Percentiles rank a stretch among this genome's conserved stretches.
phyloP scores from a whole-genome alignment of 2,113 vertebrate genomes.

The Pteruthius melanotis region DNA sequence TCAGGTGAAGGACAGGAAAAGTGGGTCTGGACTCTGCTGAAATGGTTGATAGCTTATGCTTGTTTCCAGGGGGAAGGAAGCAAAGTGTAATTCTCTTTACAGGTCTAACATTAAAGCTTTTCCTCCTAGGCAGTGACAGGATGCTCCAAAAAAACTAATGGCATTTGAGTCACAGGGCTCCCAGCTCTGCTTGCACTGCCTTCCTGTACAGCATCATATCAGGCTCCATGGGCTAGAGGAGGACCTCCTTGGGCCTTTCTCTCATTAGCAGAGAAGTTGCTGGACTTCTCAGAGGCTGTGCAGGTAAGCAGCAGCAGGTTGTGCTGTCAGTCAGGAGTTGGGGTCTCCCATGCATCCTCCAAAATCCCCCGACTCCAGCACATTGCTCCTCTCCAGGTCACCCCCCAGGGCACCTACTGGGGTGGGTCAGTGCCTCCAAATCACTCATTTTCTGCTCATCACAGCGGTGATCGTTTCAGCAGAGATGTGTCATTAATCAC shows the following conservation, averaged over 20 bases:
- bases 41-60: not conserved
- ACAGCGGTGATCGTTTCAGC: not conserved
- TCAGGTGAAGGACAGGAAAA: not conserved
- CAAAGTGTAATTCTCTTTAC: not conserved
- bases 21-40: not conserved
- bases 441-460: not conserved
- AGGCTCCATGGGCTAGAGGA: not conserved
- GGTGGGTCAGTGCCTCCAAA: not conserved
- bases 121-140: not conserved
- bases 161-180: not conserved
- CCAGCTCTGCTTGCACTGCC: not conserved
- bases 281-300: not conserved
- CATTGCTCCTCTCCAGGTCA: not conserved
- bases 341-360: not conserved
- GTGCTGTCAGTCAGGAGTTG: not conserved
- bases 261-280: not conserved
- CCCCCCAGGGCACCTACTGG: not conserved
- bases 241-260: not conserved
- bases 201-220: fast-evolving
- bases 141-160: not conserved
- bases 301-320: not conserved
- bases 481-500: not conserved
- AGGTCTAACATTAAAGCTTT: not conserved
- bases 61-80: not conserved
- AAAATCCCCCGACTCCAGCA: fast-evolving